Base-by-base conservation (phyloP, 2,797 vertebrate genomes). In the Melopsittacus undulatus region DNA sequence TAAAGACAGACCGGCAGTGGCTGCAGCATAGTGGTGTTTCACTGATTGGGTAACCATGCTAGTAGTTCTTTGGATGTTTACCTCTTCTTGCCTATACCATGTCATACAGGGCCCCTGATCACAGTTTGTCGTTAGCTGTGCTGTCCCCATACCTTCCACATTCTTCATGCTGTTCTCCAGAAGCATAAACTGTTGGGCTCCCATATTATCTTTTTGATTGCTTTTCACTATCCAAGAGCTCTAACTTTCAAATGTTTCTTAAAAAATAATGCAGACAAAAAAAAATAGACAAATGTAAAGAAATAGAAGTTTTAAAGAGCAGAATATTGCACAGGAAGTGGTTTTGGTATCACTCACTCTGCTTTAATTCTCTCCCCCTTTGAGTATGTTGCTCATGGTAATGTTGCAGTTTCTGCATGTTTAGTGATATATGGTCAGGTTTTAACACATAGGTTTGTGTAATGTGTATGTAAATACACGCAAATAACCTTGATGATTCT, bases 81-180 rank as follows among this genome's bases (percentile, higher is more conserved):
- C 5, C 30, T 61, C 13, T 81, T 36, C 57, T 56, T 93, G n/a
- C 34, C 66, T 51, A 5, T 22, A 11, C 14, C 0, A 0, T 54
- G 9, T 87, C 1, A 1, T 63, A 13, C 48, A 77, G 36, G 23
- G 5, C 22, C 7, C 11, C 27, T 51, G 18, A 21, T 29, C 21
- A 13, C 15, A 66, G 19, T 1, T 19, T 43, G 12, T 13, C 59
- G 4, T 19, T 70, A 83, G 23, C 40, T 70, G 3, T 83, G 48
- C 27, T 56, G 32, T 77, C 27, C 19, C 22, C 68, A 1, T 74
- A 24, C 18, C 38, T 79, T 70, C 21, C 1, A 0, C 0, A 0
- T 54, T 59, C 30, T 93, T 83, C n/a, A 27, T 1, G 1, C 23
- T 81, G 5, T 38, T 90, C 13, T 74, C 10, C 5, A 3, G 38